phyloP scores from a whole-genome alignment of 2,113 vertebrate species.

The Salvelinus fontinalis region DNA sequence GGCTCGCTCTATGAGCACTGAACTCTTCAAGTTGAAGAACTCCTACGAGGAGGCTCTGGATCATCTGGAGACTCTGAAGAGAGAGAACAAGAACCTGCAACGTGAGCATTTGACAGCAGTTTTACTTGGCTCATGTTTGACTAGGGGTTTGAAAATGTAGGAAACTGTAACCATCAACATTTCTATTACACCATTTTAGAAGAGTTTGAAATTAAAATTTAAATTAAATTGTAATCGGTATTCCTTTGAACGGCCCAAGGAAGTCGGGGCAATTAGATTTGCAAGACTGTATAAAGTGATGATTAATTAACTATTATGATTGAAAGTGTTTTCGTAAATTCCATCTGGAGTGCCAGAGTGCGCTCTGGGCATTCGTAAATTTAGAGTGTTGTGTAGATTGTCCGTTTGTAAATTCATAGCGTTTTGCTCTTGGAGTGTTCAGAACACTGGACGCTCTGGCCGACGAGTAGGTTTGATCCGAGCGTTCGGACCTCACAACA shows the following conservation, averaged over 20 bases:
- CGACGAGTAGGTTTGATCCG: no score
- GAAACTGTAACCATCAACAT: background rate
- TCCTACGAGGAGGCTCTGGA: conserved; percentile 1
- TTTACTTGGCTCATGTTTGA: background rate
- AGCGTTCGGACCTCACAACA: no score
- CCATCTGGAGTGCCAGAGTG: no score
- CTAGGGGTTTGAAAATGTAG: fast-evolving
- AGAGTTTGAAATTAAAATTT: fast-evolving
- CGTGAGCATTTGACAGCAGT: background rate
- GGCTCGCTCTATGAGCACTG: background rate
- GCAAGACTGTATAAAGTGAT: background rate
- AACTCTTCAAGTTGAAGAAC: conserved; percentile 6
- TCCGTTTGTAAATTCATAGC: no score
- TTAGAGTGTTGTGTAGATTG: no score
- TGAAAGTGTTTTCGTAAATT: no score
- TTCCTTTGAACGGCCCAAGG: background rate
- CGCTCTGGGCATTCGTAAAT: no score
- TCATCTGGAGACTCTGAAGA: conserved; percentile 4
- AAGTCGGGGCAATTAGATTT: background rate
- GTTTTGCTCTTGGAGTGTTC: no score
- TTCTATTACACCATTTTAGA: background rate
- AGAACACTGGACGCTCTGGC: no score
- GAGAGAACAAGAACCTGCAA: conserved; percentile 5
- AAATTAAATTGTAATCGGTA: background rate
- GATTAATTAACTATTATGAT: no score